These are phyloP conservation scores for Apantesis nais DNA, from an alignment of 2,888 invertebrate genomes.

Conservation along the genomic window DNA sequence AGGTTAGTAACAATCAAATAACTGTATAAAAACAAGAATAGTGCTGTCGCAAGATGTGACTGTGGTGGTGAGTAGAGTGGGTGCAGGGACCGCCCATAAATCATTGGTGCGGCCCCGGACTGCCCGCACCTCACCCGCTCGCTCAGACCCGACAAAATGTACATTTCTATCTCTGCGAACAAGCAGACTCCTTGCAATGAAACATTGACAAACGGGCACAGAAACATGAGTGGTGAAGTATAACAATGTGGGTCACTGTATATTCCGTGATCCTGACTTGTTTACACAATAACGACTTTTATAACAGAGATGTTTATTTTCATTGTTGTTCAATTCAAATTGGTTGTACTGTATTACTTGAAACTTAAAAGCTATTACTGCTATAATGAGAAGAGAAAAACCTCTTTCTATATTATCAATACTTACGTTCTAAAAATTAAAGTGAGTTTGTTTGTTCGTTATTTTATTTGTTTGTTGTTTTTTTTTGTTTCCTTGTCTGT, in stretches of 20 bases:
- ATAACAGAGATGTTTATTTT: slow-evolving; percentile 5
- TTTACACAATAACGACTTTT: slow-evolving; percentile 1
- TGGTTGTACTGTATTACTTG: background rate
- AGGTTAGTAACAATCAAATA: too few relatives aligned
- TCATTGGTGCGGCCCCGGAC: slow-evolving; percentile 52
- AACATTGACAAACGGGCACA: slow-evolving; percentile 55
- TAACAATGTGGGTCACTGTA: slow-evolving; percentile 37
- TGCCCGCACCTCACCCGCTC: slow-evolving; percentile 33
- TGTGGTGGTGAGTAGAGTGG: slow-evolving; percentile 27
- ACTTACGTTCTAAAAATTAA: too few relatives aligned
- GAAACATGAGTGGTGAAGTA: slow-evolving; percentile 47
- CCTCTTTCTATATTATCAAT: too few relatives aligned
- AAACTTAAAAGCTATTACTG: too few relatives aligned
- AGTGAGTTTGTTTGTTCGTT: too few relatives aligned
- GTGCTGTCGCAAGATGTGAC: slow-evolving; percentile 43
- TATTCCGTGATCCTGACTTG: slow-evolving; percentile 18
- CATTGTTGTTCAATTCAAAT: slow-evolving; percentile 24
- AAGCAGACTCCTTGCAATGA: slow-evolving; percentile 53
- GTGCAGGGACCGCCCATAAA: slow-evolving; percentile 56
- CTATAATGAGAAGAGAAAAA: too few relatives aligned
- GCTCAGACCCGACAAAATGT: slow-evolving; percentile 49
- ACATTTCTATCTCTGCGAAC: slow-evolving; percentile 61
- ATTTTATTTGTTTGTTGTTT: too few relatives aligned
- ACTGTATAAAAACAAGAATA: slow-evolving; percentile 33
- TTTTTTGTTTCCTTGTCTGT: too few relatives aligned